A percentile compares a stretch with the other conserved stretches of the same genome.
These are phyloP conservation scores for Leptosomus discolor DNA, from an alignment of 2,113 vertebrate species.

Conservation along the genomic window DNA sequence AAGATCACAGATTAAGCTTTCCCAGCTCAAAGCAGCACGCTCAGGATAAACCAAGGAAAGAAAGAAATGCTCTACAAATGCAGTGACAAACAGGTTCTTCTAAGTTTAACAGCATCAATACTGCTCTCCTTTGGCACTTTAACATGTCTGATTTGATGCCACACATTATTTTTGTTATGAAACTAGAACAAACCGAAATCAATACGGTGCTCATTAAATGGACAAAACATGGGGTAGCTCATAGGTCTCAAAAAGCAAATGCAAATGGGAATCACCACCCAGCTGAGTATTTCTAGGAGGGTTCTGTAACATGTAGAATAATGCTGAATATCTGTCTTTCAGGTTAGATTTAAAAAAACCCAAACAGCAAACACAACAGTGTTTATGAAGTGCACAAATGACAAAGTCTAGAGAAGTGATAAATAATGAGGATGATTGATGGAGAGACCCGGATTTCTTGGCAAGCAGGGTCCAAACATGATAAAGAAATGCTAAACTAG, in stretches of 20 bases:
- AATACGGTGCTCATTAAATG: background rate
- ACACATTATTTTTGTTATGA: constrained; percentile 22
- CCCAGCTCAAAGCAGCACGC: background rate
- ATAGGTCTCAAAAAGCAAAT: background rate
- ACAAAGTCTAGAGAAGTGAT: background rate
- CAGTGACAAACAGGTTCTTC: background rate
- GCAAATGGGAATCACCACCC: background rate
- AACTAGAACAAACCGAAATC: constrained; percentile 30
- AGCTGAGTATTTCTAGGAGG: background rate
- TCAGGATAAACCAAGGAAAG: background rate
- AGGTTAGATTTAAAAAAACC: background rate
- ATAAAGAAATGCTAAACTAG: background rate
- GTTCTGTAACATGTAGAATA: background rate
- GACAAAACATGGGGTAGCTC: background rate
- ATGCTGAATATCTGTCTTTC: background rate
- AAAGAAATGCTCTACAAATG: background rate
- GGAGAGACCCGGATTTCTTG: background rate
- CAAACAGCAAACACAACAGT: background rate
- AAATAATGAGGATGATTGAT: constrained; percentile 7
- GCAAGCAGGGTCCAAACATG: background rate
- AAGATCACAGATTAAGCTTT: background rate
- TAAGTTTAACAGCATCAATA: background rate
- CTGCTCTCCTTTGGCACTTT: background rate
- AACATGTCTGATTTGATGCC: background rate
- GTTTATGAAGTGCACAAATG: background rate